Evolutionary conservation across 2,888 invertebrate genomes (phyloP), one percentile per base, ranked within the genome.

Genomic region (Zootermopsis nevadensis): DNA sequence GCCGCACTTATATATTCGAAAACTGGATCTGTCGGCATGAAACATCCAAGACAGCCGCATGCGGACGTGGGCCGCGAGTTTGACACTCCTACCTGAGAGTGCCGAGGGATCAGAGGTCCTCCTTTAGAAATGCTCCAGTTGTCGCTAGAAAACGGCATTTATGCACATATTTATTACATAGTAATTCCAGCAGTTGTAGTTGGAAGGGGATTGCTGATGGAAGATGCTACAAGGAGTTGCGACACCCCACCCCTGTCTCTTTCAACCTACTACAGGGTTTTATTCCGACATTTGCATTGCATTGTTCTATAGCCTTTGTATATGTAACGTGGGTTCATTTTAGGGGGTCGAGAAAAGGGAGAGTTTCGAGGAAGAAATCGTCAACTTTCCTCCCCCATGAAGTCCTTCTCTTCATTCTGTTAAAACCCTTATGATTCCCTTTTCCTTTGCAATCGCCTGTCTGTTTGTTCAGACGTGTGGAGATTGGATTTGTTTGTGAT

Each of bases 401-500:
- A 22, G 55, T 55, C n/a, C 55, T 48, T 48, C 48, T 48, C 48
- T 48, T 48, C 60, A 60, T 27, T 60, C 60, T 60, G n/a, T 60
- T 48, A 60, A 60, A 60, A 8, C 60, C n/a, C 12, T 60, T 60
- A 60, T 60, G n/a, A 60, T 60, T n/a, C 60, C 60, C 60, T 60
- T 60, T 60, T 60, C 60, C 60, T 60, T 60, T 60, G 27, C 60
- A n/a, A 27, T 60, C 60, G n/a, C 60, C 60, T 27, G n/a, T 48
- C 48, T 48, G 19, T 48, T 48, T 48, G 48, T 48, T 48, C 48
- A 48, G 48, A 48, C 48, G 48, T 48, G 48, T 48, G 19, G 48
- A 60, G 60, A 60, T 60, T 60, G 60, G 60, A 60, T 60, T 60
- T 60, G 60, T 60, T 60, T 60, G 48, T 19, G 48, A 48, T 48